Evolutionary conservation across 2,797 vertebrate species (phyloP).

Genomic region (Pseudocheirus occidentalis): DNA sequence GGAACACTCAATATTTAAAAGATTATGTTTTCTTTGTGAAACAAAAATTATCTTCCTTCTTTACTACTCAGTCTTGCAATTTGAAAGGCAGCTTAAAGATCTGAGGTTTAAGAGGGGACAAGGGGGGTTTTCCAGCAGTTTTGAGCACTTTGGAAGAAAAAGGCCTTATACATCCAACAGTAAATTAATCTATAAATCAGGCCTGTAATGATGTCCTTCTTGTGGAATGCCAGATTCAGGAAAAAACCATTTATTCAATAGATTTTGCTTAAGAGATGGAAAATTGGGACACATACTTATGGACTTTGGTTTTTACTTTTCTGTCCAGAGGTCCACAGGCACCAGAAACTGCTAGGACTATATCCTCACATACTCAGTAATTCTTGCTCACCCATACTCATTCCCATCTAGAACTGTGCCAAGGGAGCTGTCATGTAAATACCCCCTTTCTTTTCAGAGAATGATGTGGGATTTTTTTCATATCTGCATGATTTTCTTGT

Average conservation of each 20-base stretch:
- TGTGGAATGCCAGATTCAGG: constrained; percentile 58
- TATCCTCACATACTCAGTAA: background rate
- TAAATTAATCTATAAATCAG: constrained; percentile 58
- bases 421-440: background rate
- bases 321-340: background rate
- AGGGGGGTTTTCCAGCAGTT: constrained; percentile 16
- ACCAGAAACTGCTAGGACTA: background rate
- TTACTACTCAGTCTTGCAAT: constrained; percentile 45
- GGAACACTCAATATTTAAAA: constrained; percentile 45
- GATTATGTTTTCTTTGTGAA: constrained; percentile 37
- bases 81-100: constrained; percentile 52
- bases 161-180: constrained; percentile 28
- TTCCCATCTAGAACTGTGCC: background rate
- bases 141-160: constrained; percentile 43
- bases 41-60: constrained; percentile 37
- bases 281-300: constrained; percentile 48
- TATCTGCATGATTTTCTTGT: constrained; percentile 6
- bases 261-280: constrained; percentile 46
- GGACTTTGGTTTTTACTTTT: constrained; percentile 4
- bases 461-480: constrained; percentile 32
- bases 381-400: background rate
- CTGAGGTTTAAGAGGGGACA: background rate
- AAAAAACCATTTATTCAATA: constrained; percentile 59
- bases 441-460: constrained; percentile 1
- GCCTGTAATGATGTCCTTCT: constrained; percentile 49